These are phyloP conservation scores for Bombyx huttoni DNA, from an alignment of 2,888 invertebrate species.

Conservation along the genomic window DNA sequence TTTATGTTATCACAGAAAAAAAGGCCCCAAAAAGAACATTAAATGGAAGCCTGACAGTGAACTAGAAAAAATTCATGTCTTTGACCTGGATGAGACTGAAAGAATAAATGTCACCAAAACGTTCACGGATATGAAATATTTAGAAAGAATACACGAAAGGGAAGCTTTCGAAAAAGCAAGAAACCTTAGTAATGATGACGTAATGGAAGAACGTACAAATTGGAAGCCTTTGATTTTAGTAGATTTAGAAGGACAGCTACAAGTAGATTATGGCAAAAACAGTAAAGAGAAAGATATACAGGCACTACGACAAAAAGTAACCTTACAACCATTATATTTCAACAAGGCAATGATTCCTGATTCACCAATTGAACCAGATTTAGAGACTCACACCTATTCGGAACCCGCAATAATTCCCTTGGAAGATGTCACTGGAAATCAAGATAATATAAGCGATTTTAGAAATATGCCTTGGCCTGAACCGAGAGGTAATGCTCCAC, in stretches of 20 bases:
- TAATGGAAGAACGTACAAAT: conserved; percentile 84
- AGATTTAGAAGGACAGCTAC: conserved; percentile 76
- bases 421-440: conserved; percentile 88
- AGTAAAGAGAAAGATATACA: conserved; percentile 92
- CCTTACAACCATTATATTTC: conserved; percentile 86
- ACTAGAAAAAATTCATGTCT: conserved; percentile 87
- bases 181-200: conserved; percentile 81
- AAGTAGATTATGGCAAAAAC: conserved; percentile 79
- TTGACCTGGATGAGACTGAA: conserved; percentile 96
- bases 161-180: conserved; percentile 85
- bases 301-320: conserved; percentile 87
- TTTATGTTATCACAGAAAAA: conserved; percentile 79
- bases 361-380: conserved; percentile 88
- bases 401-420: conserved; percentile 90
- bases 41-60: conserved; percentile 87
- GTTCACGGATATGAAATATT: conserved; percentile 92
- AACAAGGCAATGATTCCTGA: conserved; percentile 88
- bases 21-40: conserved; percentile 84
- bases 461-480: conserved; percentile 87
- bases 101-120: conserved; percentile 94
- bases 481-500: conserved; percentile 78
- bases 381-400: conserved; percentile 81
- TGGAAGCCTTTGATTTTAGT: conserved; percentile 83
- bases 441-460: conserved; percentile 85
- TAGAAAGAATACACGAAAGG: conserved; percentile 89